Base-by-base conservation (phyloP, 37 sponge, comb jelly and placozoan species). In the Oopsacas minuta region DNA sequence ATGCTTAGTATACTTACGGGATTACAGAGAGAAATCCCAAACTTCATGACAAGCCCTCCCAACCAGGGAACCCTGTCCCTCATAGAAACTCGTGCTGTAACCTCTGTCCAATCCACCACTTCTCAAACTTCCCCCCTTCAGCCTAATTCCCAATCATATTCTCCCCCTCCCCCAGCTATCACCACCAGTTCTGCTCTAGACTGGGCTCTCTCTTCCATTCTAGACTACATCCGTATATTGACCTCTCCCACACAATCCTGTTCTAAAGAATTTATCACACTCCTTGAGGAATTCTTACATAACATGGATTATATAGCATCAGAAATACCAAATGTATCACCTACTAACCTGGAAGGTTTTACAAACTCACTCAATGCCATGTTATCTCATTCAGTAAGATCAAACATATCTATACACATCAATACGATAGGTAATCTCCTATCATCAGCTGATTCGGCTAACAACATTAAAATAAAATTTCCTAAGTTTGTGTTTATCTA, bases 361-460 rank as follows among this genome's bases (percentile, higher is more conserved):
- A 61, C 75, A 12, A 61, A 61, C 75, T 61, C 75, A 12, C 75
- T 61, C 7, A 61, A 61, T 12, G 75, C 20, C 17, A 25, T 61
- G 3, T 34, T 61, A 5, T 61, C 75, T 3, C 20, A 61, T 5
- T 61, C 75, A 32, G 17, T 61, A 3, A 61, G 75, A 12, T 61
- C 75, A 25, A 10, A 12, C 75, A 61, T 61, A 32, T 61, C 75
- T 25, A 3, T 61, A 25, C 75, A 61, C 75, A 34, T 61, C 75
- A 61, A 61, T 34, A 61, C 75, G 17, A 61, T 61, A 61, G 75
- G 75, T 34, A 61, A 34, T 61, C 75, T 61, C 75, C 75, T 61
- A 3, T 61, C 75, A 5, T 61, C 75, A 5, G 75, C 75, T 5
- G 75, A 61, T 5, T 61, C 75, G 22, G 75, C 75, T 5, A 61